phyloP scores from a whole-genome alignment of 92 coral and sea anemone species.

The Epizoanthus scotinus region DNA sequence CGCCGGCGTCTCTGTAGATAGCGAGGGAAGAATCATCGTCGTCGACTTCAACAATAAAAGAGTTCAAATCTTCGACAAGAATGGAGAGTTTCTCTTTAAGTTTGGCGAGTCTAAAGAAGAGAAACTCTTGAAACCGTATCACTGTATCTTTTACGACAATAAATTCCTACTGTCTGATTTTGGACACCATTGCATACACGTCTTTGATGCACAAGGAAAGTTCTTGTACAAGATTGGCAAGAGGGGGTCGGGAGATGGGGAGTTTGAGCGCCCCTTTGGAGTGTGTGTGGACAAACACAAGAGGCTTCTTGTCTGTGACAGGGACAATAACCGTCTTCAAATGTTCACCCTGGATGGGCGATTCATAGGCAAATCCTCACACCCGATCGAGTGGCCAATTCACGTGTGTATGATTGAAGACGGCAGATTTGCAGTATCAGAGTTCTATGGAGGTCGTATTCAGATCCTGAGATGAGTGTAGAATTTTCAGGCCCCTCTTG shows the following conservation, averaged over 20 bases:
- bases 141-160: not conserved
- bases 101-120: not conserved
- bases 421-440: too few relatives aligned
- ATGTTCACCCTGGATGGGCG: too few relatives aligned
- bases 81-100: not conserved
- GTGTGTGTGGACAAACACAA: not conserved
- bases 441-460: too few relatives aligned
- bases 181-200: not conserved
- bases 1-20: not conserved
- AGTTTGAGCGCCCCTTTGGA: not conserved
- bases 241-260: not conserved
- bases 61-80: conserved; percentile 1
- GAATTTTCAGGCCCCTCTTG: too few relatives aligned
- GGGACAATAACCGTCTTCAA: too few relatives aligned
- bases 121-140: not conserved
- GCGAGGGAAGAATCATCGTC: not conserved
- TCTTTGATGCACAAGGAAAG: not conserved
- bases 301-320: too few relatives aligned
- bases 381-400: not conserved
- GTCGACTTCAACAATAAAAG: not conserved
- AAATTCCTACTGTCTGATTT: not conserved
- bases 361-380: not conserved
- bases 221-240: not conserved
- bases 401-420: too few relatives aligned
- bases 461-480: too few relatives aligned